Evolutionary conservation across 2,113 vertebrate genomes (phyloP).

Genomic region (Hyperopisus bebe): DNA sequence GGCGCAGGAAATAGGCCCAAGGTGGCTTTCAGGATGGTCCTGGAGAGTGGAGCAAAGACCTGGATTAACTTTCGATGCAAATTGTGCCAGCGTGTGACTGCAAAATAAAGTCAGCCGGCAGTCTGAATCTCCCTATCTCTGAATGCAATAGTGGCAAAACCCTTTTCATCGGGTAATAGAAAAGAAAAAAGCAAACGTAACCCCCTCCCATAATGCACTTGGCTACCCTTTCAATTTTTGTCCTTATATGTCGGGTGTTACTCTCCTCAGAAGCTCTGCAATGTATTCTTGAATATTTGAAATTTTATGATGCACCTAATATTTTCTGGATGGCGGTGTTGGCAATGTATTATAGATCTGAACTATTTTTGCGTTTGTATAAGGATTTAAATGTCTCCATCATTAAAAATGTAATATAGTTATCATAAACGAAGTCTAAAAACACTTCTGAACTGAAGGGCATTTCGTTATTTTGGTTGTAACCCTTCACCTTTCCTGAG

Average conservation of each 20-base stretch:
- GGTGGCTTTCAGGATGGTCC: background rate
- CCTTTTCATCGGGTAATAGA: background rate
- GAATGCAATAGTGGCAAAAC: background rate
- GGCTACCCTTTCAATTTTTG: background rate
- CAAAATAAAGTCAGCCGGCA: background rate
- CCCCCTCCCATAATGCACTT: background rate
- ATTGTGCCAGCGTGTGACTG: background rate
- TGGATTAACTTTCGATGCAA: background rate
- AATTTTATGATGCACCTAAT: background rate
- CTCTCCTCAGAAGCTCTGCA: background rate
- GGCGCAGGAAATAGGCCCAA: background rate
- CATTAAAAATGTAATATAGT: background rate
- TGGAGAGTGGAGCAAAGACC: background rate
- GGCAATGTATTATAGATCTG: background rate
- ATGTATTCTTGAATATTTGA: background rate
- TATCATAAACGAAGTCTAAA: background rate
- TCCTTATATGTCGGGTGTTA: background rate
- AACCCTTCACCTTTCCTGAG: background rate
- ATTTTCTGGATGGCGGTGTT: background rate
- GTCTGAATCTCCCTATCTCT: background rate
- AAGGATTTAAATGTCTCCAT: background rate
- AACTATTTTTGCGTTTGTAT: background rate
- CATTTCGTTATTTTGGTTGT: background rate
- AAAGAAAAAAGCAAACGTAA: background rate
- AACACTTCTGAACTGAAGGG: background rate